Conservation (phyloP, 2,888 invertebrate genomes). For the Myathropa florea region DNA sequence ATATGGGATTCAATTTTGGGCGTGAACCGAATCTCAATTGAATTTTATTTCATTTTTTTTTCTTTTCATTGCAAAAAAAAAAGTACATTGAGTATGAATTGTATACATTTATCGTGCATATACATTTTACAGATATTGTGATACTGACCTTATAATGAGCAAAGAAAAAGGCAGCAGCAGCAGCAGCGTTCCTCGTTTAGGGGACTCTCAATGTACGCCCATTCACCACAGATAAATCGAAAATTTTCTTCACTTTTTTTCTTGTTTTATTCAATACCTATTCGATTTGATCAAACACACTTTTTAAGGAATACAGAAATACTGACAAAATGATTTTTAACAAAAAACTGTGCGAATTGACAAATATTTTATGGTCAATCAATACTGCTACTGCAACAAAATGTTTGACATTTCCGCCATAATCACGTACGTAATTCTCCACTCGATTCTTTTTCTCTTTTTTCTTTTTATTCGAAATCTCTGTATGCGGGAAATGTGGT, state of each 20-base stretch:
- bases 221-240: conserved; percentile 30
- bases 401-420: conserved; percentile 70
- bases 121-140: conserved; percentile 39
- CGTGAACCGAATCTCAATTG: conserved; percentile 38
- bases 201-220: conserved; percentile 56
- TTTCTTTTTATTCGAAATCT: conserved; percentile 10
- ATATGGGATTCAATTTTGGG: conserved; percentile 34
- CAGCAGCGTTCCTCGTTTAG: conserved; percentile 47
- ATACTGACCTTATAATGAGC: conserved; percentile 66
- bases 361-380: conserved; percentile 60
- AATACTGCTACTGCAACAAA: conserved; percentile 67
- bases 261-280: conserved; percentile 2
- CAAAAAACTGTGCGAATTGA: conserved; percentile 25
- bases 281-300: conserved; percentile 6
- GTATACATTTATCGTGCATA: conserved; percentile 22
- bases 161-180: conserved; percentile 44
- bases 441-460: conserved; percentile 24
- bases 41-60: neutral
- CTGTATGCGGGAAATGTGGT: conserved; percentile 32
- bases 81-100: conserved; percentile 6
- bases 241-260: neutral
- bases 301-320: neutral
- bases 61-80: conserved; percentile 27
- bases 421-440: conserved; percentile 63
- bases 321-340: neutral